A percentile compares a stretch with the other conserved stretches of the same genome.
Conservation (phyloP, 2,888 invertebrate species). For the Phrixothrix hirtus region DNA sequence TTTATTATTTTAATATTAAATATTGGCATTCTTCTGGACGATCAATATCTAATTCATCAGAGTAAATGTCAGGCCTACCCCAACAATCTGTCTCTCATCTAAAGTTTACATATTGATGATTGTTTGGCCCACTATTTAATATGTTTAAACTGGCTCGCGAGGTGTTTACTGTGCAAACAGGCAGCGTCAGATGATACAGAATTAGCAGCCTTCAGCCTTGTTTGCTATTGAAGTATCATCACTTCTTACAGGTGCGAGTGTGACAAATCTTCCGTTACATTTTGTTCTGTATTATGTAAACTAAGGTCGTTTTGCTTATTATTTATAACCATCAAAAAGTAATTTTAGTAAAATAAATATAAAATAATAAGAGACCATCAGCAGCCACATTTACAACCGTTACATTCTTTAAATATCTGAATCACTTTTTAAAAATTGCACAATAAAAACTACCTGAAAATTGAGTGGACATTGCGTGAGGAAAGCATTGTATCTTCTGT, state of each 20-base stretch:
- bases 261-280: constrained; percentile 21
- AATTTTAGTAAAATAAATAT: neutral
- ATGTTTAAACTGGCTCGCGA: constrained; percentile 54
- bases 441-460: constrained; percentile 9
- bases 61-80: constrained; percentile 30
- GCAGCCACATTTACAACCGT: constrained; percentile 1
- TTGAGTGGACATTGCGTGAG: constrained; percentile 6
- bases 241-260: constrained; percentile 33
- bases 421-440: constrained; percentile 2
- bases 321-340: neutral
- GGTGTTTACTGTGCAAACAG: constrained; percentile 54
- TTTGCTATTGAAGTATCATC: constrained; percentile 37
- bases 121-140: constrained; percentile 45
- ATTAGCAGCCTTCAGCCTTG: constrained; percentile 41
- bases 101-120: constrained; percentile 37
- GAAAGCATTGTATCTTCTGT: constrained; percentile 2
- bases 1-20: neutral
- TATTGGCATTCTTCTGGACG: neutral
- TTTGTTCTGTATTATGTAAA: neutral
- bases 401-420: constrained; percentile 4
- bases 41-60: no score
- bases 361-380: neutral
- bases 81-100: constrained; percentile 34
- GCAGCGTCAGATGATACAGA: constrained; percentile 48
- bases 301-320: constrained; percentile 2